A percentile compares a stretch with the other conserved stretches of the same genome.
These are phyloP conservation scores for Eueremaeus valkanovi DNA, from an alignment of 2,888 invertebrate species.

Conservation along the genomic window DNA sequence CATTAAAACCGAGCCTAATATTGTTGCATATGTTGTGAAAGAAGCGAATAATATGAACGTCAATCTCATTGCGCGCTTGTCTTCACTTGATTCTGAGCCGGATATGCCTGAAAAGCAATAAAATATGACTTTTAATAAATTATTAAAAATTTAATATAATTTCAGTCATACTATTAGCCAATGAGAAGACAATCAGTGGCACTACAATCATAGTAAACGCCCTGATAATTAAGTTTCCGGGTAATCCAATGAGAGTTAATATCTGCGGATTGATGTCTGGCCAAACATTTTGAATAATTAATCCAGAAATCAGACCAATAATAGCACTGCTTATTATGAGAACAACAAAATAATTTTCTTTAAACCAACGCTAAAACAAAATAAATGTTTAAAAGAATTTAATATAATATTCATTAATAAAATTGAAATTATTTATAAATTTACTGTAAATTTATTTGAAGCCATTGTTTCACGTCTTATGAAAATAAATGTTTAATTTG, in stretches of 20 bases:
- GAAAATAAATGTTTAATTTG: no score
- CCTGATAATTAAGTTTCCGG: neutral
- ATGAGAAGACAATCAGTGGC: neutral
- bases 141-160: neutral
- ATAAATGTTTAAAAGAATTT: neutral
- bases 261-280: neutral
- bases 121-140: neutral
- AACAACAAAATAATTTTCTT: neutral
- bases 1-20: neutral
- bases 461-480: neutral
- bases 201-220: neutral
- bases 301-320: neutral
- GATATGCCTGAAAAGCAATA: neutral
- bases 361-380: neutral
- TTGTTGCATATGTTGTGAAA: neutral
- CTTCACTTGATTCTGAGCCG: neutral
- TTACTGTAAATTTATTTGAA: neutral
- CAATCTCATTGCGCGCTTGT: neutral
- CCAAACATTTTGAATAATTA: neutral
- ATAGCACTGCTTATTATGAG: neutral
- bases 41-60: neutral
- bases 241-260: neutral
- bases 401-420: no score
- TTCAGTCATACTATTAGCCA: neutral
- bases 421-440: neutral